These are phyloP conservation scores for Sphecodes monilicornis DNA, from an alignment of 2,888 invertebrate species.

Conservation along the genomic window DNA sequence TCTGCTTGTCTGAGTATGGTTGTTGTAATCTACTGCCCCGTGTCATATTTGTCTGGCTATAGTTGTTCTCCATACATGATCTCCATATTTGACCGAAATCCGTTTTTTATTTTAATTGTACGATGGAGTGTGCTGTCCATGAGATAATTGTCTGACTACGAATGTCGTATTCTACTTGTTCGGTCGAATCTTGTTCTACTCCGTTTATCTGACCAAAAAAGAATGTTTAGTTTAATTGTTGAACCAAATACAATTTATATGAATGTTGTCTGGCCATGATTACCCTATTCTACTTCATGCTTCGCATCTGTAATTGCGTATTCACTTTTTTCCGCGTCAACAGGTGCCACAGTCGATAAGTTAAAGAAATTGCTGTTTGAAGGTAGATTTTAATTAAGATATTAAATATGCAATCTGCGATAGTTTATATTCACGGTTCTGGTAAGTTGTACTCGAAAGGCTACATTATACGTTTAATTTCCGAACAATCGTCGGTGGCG, in stretches of 20 bases:
- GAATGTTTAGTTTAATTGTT: not conserved
- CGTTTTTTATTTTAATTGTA: not conserved
- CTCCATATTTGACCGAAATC: not conserved
- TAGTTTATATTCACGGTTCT: not conserved
- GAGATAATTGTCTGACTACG: not conserved
- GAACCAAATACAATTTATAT: not conserved
- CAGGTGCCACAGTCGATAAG: not conserved
- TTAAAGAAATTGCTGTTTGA: not conserved
- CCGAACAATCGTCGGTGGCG: slow-evolving; percentile 33
- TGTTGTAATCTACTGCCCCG: too few relatives aligned
- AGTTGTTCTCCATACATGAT: not conserved
- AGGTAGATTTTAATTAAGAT: slow-evolving; percentile 19
- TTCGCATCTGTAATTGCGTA: not conserved
- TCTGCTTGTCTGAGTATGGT: too few relatives aligned
- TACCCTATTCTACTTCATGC: not conserved
- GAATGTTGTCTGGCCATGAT: not conserved
- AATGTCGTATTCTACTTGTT: too few relatives aligned
- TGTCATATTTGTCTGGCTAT: not conserved
- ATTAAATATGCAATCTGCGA: slow-evolving; percentile 7
- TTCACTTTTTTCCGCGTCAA: not conserved
- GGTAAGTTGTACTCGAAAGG: slow-evolving; percentile 4
- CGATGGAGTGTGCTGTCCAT: not conserved
- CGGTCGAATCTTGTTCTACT: not conserved
- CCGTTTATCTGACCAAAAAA: not conserved
- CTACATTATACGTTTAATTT: slow-evolving; percentile 55